A percentile compares a stretch with the other conserved stretches of the same genome.
Conservation (phyloP, 2,113 vertebrate species). For the Marcusenius ussheri region DNA sequence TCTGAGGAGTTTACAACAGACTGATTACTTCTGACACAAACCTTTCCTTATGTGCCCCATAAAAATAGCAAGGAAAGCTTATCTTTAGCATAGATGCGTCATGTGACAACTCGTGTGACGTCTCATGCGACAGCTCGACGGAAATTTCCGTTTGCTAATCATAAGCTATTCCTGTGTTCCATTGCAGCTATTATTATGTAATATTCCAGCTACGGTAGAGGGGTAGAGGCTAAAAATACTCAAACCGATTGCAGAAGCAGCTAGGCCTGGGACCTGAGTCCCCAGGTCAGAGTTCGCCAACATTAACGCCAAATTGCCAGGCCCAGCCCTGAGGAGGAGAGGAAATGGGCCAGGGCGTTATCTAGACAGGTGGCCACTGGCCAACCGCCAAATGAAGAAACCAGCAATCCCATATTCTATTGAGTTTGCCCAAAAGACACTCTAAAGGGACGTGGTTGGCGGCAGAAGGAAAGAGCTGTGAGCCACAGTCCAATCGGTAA, state of each 20-base stretch:
- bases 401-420: background rate
- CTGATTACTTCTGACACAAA: background rate
- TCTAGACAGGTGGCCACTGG: background rate
- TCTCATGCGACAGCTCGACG: background rate
- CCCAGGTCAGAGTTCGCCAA: background rate
- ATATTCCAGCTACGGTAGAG: background rate
- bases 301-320: background rate
- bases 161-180: background rate
- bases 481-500: background rate
- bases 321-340: background rate
- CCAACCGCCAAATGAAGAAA: background rate
- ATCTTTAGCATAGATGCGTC: background rate
- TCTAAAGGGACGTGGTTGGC: background rate
- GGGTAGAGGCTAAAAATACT: background rate
- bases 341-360: background rate
- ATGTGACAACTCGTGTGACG: background rate
- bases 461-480: background rate
- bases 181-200: background rate
- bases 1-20: background rate
- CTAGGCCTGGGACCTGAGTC: background rate
- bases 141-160: background rate
- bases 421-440: background rate
- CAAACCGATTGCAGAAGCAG: background rate
- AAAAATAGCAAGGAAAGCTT: slow-evolving; percentile 1
- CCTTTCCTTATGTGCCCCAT: background rate